Base-by-base conservation (phyloP, 2,888 invertebrate species). In the Hirtodrosophila alboralis region DNA sequence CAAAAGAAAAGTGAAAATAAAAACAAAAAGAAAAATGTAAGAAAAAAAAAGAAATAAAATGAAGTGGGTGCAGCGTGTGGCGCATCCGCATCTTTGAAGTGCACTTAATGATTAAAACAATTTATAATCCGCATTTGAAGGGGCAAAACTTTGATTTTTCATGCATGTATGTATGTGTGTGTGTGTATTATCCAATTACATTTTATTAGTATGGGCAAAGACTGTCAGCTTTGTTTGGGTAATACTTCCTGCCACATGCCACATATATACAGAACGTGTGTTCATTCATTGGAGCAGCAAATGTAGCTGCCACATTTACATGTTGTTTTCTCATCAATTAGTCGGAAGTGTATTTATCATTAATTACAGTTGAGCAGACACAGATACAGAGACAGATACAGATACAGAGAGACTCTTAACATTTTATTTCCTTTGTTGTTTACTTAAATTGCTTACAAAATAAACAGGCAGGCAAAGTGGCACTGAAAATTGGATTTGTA, bases 181-280 rank as follows among this genome's bases (percentile, higher is more conserved):
- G 44, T 33, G 71, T 58, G 79, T 68, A 73, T 73, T 67, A 61
- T 63, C 52, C 61, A 59, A 70, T 64, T 84, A 59, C 43, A 49
- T 69, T 60, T 74, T 65, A 81, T 76, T 70, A 74, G 65, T 77
- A 62, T 73, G 58, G 45, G 58, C 26, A 9, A 16, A n/a, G n/a
- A 36, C 16, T 21, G 30, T 18, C 54, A 47, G 51, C 40, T 52
- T 31, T 48, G n/a, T 59, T 16, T 43, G 26, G 63, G 51, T 53
- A 75, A 71, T 57, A 63, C 41, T 60, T 79, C 76, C 72, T 83
- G 84, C 52, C 61, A 57, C 61, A 78, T 60, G 74, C 77, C 59
- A 44, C 51, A 53, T 51, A 36, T 14, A 14, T 5, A 45, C 12
- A 9, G 30, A 28, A 48, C 28, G 49, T 60, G 48, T 36, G 48